phyloP scores from a whole-genome alignment of 1,140 invertebrate genomes.

The Nylanderia fulva region DNA sequence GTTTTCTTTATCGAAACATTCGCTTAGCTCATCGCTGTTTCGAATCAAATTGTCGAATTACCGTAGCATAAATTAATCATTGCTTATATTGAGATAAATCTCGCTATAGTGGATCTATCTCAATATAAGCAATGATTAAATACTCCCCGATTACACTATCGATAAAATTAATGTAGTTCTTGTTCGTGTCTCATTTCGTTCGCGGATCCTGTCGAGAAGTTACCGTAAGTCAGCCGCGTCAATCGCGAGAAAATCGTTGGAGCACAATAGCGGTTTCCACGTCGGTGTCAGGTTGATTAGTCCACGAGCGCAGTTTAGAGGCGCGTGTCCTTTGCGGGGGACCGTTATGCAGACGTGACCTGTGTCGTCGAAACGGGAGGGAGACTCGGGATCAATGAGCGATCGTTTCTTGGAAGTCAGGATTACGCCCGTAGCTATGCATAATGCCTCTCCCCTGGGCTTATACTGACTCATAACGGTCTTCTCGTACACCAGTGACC shows the following conservation, averaged over 20 bases:
- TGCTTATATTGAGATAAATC: no score
- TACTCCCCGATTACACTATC: not conserved
- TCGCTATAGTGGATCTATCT: not conserved
- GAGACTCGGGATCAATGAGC: constrained; percentile 71
- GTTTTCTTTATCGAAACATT: not conserved
- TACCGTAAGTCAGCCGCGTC: constrained; percentile 16
- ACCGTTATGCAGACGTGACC: constrained; percentile 76
- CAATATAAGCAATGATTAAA: not conserved
- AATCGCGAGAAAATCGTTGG: constrained; percentile 33
- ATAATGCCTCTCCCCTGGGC: constrained; percentile 63
- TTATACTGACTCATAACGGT: constrained; percentile 72
- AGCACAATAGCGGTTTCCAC: constrained; percentile 65
- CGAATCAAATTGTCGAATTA: not conserved
- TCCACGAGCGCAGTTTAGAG: constrained; percentile 58
- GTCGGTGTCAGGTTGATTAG: constrained; percentile 71
- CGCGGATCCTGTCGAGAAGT: constrained; percentile 19
- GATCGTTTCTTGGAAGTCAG: constrained; percentile 73
- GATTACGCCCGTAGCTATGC: constrained; percentile 73
- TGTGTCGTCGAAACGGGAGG: constrained; percentile 53
- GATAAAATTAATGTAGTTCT: not conserved
- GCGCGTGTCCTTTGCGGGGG: constrained; percentile 68
- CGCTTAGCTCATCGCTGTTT: not conserved
- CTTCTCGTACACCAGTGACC: constrained; percentile 69
- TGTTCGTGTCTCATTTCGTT: constrained; percentile 26
- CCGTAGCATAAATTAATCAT: no score